Conservation (phyloP, 2,888 invertebrate genomes). For the Nomada ferruginata region DNA sequence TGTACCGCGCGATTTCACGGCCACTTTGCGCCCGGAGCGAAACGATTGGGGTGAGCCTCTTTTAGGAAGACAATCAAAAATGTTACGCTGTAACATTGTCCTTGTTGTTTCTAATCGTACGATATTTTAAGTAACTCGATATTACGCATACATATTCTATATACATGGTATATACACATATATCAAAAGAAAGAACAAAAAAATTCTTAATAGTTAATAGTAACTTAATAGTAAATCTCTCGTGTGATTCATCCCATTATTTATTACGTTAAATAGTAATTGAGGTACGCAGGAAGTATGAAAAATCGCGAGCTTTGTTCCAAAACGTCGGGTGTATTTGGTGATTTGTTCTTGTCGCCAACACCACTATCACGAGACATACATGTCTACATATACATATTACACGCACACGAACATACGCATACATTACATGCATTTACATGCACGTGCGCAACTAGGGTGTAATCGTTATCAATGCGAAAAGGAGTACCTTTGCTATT, state of each 20-base stretch:
- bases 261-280: constrained; percentile 58
- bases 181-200: constrained; percentile 23
- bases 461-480: constrained; percentile 27
- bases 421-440: constrained; percentile 20
- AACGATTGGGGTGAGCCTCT: constrained; percentile 72
- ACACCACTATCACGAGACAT: constrained; percentile 11
- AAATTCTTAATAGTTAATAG: constrained; percentile 61
- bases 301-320: constrained; percentile 39
- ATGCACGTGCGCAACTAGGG: constrained; percentile 34
- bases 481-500: constrained; percentile 33
- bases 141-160: constrained; percentile 64
- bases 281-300: constrained; percentile 38
- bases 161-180: constrained; percentile 42
- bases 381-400: constrained; percentile 7
- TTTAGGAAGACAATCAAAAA: constrained; percentile 84
- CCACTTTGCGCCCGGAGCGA: constrained; percentile 35
- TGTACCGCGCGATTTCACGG: constrained; percentile 48
- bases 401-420: constrained; percentile 23
- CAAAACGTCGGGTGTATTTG: constrained; percentile 3
- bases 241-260: constrained; percentile 63
- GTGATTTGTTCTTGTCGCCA: constrained; percentile 1
- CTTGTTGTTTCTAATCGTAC: constrained; percentile 82
- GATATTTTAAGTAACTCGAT: constrained; percentile 71
- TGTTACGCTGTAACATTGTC: constrained; percentile 83
- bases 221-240: constrained; percentile 66